phyloP scores from a whole-genome alignment of 2,113 vertebrate species.

The Scomber japonicus region DNA sequence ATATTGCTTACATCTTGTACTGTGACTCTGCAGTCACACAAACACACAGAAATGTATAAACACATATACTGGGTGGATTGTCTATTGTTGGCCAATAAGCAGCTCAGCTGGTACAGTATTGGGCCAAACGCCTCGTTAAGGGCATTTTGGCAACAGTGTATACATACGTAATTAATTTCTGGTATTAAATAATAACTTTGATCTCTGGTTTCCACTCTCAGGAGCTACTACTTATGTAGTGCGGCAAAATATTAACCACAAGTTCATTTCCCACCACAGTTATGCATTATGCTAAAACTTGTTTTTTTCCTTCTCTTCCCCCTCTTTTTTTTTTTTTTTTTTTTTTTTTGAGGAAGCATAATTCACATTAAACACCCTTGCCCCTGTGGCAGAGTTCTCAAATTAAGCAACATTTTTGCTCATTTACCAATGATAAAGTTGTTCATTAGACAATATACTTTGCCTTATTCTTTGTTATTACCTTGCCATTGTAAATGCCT shows the following conservation, averaged over 20 bases:
- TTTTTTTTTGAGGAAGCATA: conserved; percentile 60
- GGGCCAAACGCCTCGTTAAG: conserved; percentile 30
- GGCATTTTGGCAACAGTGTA: conserved; percentile 34
- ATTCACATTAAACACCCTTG: conserved; percentile 70
- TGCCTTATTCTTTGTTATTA: conserved; percentile 77
- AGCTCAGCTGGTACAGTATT: conserved; percentile 37
- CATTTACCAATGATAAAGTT: conserved; percentile 75
- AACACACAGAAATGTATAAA: conserved; percentile 23
- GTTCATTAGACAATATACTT: conserved; percentile 77
- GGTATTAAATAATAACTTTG: conserved; percentile 58
- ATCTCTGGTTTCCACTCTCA: conserved; percentile 47
- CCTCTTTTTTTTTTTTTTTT: conserved; percentile 53
- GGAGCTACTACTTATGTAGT: conserved; percentile 25
- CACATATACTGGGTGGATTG: conserved; percentile 6
- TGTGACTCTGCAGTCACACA: background rate
- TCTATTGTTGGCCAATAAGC: conserved; percentile 10
- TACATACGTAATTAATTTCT: conserved; percentile 55
- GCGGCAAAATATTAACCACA: conserved; percentile 37
- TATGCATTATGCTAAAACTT: conserved; percentile 58
- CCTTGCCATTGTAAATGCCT: conserved; percentile 74
- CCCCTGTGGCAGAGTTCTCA: conserved; percentile 75
- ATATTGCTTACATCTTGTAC: background rate
- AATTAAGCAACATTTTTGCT: conserved; percentile 76
- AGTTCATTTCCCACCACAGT: conserved; percentile 29
- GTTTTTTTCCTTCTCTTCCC: background rate